Percentiles rank a stretch among this genome's conserved stretches.
Conservation (phyloP, 2,113 vertebrate genomes). For the Perca flavescens region DNA sequence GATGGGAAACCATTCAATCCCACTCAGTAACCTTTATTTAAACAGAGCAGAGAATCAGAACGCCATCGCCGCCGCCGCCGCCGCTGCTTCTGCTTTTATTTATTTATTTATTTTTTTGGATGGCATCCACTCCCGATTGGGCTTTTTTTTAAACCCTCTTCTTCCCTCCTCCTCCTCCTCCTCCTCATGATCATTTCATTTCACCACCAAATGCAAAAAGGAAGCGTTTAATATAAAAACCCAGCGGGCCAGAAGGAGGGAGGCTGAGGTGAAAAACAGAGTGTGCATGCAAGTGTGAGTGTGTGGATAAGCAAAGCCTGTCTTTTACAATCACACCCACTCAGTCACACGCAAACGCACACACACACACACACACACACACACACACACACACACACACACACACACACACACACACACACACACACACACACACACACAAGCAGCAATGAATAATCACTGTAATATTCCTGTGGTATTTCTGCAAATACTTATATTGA, state of each 20-base stretch:
- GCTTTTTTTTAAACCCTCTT: constrained; percentile 40
- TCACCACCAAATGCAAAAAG: constrained; percentile 42
- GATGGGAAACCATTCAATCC: constrained; percentile 60
- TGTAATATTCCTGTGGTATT: constrained; percentile 21
- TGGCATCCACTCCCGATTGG: constrained; percentile 34
- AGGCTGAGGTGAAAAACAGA: constrained; percentile 35
- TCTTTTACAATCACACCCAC: constrained; percentile 74
- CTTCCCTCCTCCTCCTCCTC: constrained; percentile 2
- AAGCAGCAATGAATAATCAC: constrained; percentile 43
- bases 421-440: constrained; percentile 55
- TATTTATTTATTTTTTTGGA: background rate
- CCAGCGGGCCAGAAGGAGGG: constrained; percentile 31
- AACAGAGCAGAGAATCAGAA: constrained; percentile 32
- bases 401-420: constrained; percentile 56
- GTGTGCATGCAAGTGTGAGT: background rate
- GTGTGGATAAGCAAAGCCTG: constrained; percentile 53
- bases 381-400: constrained; percentile 64
- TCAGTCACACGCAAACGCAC: constrained; percentile 61
- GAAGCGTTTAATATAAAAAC: constrained; percentile 43
- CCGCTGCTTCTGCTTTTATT: constrained; percentile 16
- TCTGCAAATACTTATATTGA: background rate
- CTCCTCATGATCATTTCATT: constrained; percentile 32
- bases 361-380: constrained; percentile 51
- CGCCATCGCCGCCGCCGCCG: background rate
- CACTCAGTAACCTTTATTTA: constrained; percentile 58